Conservation (phyloP, 2,888 invertebrate genomes). For the Drosophila recens region DNA sequence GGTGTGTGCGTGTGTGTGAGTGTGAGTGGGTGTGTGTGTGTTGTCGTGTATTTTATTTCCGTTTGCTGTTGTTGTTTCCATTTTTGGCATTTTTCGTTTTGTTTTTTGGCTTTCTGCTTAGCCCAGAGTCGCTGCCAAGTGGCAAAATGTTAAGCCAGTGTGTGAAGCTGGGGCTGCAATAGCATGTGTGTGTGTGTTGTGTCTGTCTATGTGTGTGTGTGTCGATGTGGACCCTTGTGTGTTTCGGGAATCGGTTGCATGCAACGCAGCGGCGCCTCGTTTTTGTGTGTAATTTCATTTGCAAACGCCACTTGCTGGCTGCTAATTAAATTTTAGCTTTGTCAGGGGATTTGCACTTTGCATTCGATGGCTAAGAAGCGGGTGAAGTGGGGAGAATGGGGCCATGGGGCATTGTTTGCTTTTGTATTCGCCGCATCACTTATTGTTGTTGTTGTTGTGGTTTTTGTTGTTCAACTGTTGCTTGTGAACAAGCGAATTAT, state of each 20-base stretch:
- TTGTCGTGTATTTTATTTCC: slow-evolving; percentile 74
- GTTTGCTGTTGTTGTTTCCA: slow-evolving; percentile 27
- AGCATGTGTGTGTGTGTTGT: slow-evolving; percentile 12
- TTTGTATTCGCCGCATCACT: slow-evolving; percentile 9
- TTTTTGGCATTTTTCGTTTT: slow-evolving; percentile 7
- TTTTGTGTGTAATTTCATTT: slow-evolving; percentile 74
- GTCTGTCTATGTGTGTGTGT: not conserved
- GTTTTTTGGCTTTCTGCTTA: slow-evolving; percentile 48
- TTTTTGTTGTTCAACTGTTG: slow-evolving; percentile 44
- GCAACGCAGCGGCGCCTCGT: slow-evolving; percentile 54
- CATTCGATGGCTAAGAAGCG: slow-evolving; percentile 1
- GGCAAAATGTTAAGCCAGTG: slow-evolving; percentile 76
- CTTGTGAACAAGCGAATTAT: slow-evolving; percentile 31
- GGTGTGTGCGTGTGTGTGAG: not conserved
- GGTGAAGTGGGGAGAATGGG: not conserved
- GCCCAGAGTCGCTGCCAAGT: slow-evolving; percentile 62
- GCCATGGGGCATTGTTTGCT: slow-evolving; percentile 32
- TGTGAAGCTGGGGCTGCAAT: slow-evolving; percentile 47
- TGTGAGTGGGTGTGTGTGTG: slow-evolving; percentile 15
- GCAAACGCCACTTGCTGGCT: slow-evolving; percentile 78
- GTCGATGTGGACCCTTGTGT: slow-evolving; percentile 22
- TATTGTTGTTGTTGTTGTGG: slow-evolving; percentile 10
- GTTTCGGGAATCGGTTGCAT: slow-evolving; percentile 53
- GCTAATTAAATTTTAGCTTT: slow-evolving; percentile 79
- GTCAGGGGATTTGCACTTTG: slow-evolving; percentile 74